Evolutionary conservation across 2,888 invertebrate species (phyloP).

Genomic region (Ashinkailepas kermadecensis): DNA sequence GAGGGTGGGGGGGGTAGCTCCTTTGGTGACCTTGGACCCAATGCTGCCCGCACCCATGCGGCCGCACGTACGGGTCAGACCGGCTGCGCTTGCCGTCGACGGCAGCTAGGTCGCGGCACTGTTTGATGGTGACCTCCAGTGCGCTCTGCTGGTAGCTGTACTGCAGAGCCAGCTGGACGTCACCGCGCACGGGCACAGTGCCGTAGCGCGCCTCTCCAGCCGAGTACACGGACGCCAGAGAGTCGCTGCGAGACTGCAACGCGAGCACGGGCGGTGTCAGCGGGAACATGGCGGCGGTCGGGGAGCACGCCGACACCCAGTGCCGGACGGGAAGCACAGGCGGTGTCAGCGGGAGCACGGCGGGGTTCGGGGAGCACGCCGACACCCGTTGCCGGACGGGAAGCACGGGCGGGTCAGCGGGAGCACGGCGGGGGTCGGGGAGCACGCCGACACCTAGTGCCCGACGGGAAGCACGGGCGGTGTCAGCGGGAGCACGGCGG

Average conservation of each 20-base stretch:
- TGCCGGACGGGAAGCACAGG: neutral
- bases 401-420: too few relatives aligned
- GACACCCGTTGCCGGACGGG: too few relatives aligned
- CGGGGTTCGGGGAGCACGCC: too few relatives aligned
- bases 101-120: conserved; percentile 83
- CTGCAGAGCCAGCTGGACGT: conserved; percentile 84
- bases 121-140: conserved; percentile 64
- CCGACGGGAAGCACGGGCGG: too few relatives aligned
- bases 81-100: conserved; percentile 83
- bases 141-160: conserved; percentile 84
- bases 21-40: too few relatives aligned
- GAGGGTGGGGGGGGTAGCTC: too few relatives aligned
- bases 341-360: neutral
- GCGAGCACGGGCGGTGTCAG: neutral
- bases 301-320: neutral
- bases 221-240: conserved; percentile 93
- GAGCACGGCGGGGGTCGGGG: too few relatives aligned
- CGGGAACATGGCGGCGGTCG: neutral
- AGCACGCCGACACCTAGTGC: too few relatives aligned
- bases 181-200: conserved; percentile 78
- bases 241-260: conserved; percentile 65
- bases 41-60: neutral
- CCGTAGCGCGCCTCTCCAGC: conserved; percentile 78
- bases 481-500: too few relatives aligned
- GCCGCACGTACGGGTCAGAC: conserved; percentile 81